Base-by-base conservation (phyloP, 2,797 vertebrate genomes). In the Paguma larvata region DNA sequence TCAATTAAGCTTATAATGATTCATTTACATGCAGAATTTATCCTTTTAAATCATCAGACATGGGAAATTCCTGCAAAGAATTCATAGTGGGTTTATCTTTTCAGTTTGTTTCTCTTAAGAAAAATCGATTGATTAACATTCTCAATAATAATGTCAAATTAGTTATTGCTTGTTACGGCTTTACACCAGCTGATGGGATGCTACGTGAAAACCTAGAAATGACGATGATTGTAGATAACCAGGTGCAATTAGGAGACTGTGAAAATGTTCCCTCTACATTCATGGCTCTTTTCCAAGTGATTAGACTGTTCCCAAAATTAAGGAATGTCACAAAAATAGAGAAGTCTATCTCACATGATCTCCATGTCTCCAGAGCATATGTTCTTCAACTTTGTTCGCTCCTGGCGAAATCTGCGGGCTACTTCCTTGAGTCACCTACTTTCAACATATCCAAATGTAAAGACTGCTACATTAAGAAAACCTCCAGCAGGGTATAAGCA, bases 31-130 rank as follows among this genome's bases (percentile, higher is more conserved):
- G 90, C 73, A 98, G 95, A 98, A 98, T 1, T 73, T 98, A 89
- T 95, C 93, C 78, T 93, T 98, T 98, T 98, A 97, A 92, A 14
- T 95, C 96, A 95, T 92, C 94, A 98, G 98, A 95, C 77, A 96
- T 0, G 77, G 98, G 98, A 97, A 98, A 98, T 97, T 98, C 97
- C 97, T 98, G 86, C 72, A 95, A 98, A 98, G 97, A 98, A 97
- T 95, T 97, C 12, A 92, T 56, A 94, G 9, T 46, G 1, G 2
- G 97, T 56, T 86, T 88, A 85, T 21, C 93, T 97, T 98, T 91
- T 75, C 95, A 67, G 88, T 91, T 94, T 95, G 56, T 65, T 95
- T 97, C 91, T 89, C 89, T 94, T 73, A 89, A 95, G 83, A 95
- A 89, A 94, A 95, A 89, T 91, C 48, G 82, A 59, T 16, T 94